Evolutionary conservation across 2,888 invertebrate genomes (phyloP), one percentile per base, ranked within the genome.

Genomic region (Diploptera punctata): DNA sequence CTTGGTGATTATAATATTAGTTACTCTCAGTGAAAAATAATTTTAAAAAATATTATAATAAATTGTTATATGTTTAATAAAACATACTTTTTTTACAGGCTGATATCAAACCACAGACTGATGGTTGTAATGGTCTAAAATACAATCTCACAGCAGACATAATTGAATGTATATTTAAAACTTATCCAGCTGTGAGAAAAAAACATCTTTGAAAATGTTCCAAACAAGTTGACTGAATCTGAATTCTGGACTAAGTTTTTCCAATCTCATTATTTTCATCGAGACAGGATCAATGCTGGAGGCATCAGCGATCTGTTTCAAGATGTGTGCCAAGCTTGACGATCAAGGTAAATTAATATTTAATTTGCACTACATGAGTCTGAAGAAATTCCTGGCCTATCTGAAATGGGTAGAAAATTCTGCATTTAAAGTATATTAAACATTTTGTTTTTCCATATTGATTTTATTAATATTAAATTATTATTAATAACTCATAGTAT

Each of bases 191-290:
- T 77, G 99, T 99, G 0, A 93, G 96, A 80, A 93, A 93, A 86
- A 99, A 99, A 88, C 98, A 99, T 83, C 85, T 92, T n/a, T 72
- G 99, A 99, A 82, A 92, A 96, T 83, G 99, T 99, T 44, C 99
- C 99, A 33, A 89, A 93, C 76, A 95, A 97, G 86, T 89, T 99
- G 89, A 90, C 93, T 0, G 99, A 99, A 85, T 90, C 94, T 0
- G 98, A 98, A 80, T 99, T 99, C 85, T 99, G 99, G 99, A 97
- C 97, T 16, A 95, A 97, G 81, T 99, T 99, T 85, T 99, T 99
- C 86, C 99, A 99, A 82, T 99, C 98, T 18, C 99, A 99, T 86
- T 99, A 99, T 86, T 95, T 95, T 86, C 98, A 99, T 85, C 91
- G 97, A 78, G 95, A 97, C 84, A 91, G 96, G 72, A 93, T 95